A percentile compares a stretch with the other conserved stretches of the same genome.
Evolutionary conservation across 2,113 vertebrate species (phyloP).

Genomic region (Crotalus helleri): DNA sequence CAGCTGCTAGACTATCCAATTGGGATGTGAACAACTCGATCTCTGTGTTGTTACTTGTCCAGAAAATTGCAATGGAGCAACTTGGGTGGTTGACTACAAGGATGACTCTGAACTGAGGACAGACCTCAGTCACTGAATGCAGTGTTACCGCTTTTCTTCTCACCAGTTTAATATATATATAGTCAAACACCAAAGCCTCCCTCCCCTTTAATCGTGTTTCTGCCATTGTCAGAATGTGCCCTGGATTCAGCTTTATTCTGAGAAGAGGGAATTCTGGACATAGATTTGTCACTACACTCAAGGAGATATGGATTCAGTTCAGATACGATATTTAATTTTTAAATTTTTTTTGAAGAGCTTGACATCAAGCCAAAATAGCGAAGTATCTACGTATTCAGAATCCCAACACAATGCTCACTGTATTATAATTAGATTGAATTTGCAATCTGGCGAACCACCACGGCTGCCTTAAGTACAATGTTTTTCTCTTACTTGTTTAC

Average conservation of each 20-base stretch:
- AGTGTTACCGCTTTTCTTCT: neutral
- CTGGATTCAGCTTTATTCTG: neutral
- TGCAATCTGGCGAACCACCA: neutral
- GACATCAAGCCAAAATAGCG: too few species aligned
- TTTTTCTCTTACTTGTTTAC: neutral
- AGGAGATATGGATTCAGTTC: too few species aligned
- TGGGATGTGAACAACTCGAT: neutral
- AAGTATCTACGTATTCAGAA: neutral
- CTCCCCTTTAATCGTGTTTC: neutral
- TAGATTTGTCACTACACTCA: neutral
- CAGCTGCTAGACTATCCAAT: neutral
- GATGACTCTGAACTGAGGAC: neutral
- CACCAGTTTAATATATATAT: neutral
- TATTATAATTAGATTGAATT: neutral
- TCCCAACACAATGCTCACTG: neutral
- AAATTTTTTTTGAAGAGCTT: neutral
- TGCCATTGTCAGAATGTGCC: neutral
- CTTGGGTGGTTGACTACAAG: neutral
- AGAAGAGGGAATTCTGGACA: neutral
- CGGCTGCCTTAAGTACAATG: neutral
- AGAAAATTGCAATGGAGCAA: neutral
- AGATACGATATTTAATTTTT: neutral
- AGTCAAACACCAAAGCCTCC: neutral
- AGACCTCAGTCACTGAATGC: neutral
- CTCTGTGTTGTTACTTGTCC: neutral